phyloP scores from a whole-genome alignment of 2,888 invertebrate species.

The Eupithecia tripunctaria region DNA sequence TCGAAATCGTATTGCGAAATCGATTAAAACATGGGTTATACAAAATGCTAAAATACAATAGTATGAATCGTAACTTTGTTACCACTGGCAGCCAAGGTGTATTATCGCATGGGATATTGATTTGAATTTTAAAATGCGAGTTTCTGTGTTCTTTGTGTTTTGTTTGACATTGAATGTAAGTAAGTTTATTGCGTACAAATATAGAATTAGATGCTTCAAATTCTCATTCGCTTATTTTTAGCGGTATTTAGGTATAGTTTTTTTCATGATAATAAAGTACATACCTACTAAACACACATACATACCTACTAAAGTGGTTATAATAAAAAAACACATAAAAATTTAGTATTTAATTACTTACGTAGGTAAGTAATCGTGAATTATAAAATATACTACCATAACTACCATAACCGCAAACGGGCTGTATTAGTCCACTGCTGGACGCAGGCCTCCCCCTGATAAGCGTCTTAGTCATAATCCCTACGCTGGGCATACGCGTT shows the following conservation, averaged over 20 bases:
- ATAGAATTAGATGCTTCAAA: not conserved
- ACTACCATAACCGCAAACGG: too few species aligned
- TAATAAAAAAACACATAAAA: not conserved
- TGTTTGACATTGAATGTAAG: constrained; percentile 33
- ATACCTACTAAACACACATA: not conserved
- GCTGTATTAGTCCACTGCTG: too few species aligned
- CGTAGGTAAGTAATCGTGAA: not conserved
- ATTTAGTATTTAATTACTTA: not conserved
- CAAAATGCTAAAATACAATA: constrained; percentile 51
- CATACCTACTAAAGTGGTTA: not conserved
- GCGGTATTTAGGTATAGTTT: not conserved
- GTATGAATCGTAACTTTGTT: constrained; percentile 46
- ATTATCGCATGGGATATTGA: constrained; percentile 33
- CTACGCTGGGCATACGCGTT: too few species aligned
- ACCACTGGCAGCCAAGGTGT: constrained; percentile 44
- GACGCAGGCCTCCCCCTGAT: too few species aligned
- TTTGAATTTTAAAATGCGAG: constrained; percentile 43
- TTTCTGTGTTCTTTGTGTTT: constrained; percentile 27
- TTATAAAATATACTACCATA: too few species aligned
- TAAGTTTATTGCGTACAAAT: constrained; percentile 1
- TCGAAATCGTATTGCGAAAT: constrained; percentile 48
- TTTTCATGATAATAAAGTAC: too few species aligned
- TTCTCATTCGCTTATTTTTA: not conserved
- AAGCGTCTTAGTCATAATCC: too few species aligned
- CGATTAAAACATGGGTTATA: constrained; percentile 49